Evolutionary conservation across 2,797 vertebrate species (phyloP).

Genomic region (Sebastes glaucus): DNA sequence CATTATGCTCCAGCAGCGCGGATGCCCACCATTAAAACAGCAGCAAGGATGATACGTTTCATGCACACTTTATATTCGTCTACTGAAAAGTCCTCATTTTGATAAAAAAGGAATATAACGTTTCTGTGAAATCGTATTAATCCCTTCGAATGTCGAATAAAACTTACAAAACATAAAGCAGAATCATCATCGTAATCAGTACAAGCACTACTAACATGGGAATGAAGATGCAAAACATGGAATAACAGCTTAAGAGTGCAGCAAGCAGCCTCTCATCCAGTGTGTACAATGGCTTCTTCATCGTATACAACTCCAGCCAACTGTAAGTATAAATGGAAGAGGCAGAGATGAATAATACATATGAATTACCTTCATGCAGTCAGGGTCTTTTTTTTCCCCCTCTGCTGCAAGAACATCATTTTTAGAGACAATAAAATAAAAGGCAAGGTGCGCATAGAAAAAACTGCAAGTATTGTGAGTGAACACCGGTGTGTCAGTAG

Average conservation of each 20-base stretch:
- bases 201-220: not conserved
- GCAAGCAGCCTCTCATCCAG: conserved; percentile 18
- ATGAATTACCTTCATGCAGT: conserved; percentile 71
- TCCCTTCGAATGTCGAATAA: not conserved
- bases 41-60: not conserved
- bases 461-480: conserved; percentile 51
- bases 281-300: conserved; percentile 35
- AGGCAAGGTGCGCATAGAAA: conserved; percentile 55
- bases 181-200: not conserved
- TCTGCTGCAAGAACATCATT: conserved; percentile 65
- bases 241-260: conserved; percentile 36
- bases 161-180: not conserved
- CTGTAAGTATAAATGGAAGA: conserved; percentile 77
- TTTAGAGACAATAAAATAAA: conserved; percentile 74
- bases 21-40: conserved; percentile 6
- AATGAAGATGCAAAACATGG: conserved; percentile 30
- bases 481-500: conserved; percentile 18
- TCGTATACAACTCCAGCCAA: conserved; percentile 68
- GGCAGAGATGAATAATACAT: conserved; percentile 81
- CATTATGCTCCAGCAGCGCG: not conserved
- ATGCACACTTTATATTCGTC: not conserved
- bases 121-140: not conserved
- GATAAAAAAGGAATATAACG: not conserved
- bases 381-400: conserved; percentile 34
- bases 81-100: not conserved